A percentile compares a stretch with the other conserved stretches of the same genome.
phyloP scores from a whole-genome alignment of 2,797 vertebrate genomes.

The Centroberyx gerrardi region DNA sequence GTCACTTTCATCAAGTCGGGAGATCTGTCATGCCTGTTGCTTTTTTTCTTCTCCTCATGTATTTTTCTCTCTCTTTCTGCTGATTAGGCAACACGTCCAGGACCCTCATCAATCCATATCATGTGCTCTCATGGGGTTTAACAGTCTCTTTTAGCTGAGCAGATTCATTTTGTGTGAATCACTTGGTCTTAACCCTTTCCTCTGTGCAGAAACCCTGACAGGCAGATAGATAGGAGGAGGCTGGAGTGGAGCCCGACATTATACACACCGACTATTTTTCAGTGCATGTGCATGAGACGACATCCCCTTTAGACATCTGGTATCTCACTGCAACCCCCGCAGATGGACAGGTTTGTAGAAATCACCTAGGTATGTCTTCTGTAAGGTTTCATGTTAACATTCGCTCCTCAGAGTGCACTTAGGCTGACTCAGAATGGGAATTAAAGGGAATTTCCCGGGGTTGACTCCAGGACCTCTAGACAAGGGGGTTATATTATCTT shows the following conservation, averaged over 20 bases:
- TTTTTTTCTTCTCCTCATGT: neutral
- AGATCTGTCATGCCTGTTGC: constrained; percentile 35
- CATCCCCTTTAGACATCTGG: constrained; percentile 22
- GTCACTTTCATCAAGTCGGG: constrained; percentile 16
- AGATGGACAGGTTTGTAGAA: constrained; percentile 22
- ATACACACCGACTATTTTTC: constrained; percentile 18
- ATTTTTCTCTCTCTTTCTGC: constrained; percentile 20
- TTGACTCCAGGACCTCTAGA: constrained; percentile 51
- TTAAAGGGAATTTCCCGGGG: constrained; percentile 58
- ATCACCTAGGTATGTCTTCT: constrained; percentile 27
- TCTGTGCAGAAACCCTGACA: constrained; percentile 12
- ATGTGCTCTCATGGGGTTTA: constrained; percentile 13
- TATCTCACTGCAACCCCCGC: constrained; percentile 21
- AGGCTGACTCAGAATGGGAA: constrained; percentile 39
- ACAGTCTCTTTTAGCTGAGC: constrained; percentile 24
- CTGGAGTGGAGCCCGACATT: constrained; percentile 39
- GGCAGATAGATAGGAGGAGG: constrained; percentile 41
- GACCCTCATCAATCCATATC: constrained; percentile 32
- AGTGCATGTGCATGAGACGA: constrained; percentile 9
- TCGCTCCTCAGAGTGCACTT: constrained; percentile 50
- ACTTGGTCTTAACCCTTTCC: neutral
- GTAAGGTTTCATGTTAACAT: constrained; percentile 40
- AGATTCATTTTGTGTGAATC: constrained; percentile 33
- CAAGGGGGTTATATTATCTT: constrained; percentile 43
- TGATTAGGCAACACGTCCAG: constrained; percentile 38